Percentiles rank a stretch among this genome's conserved stretches.
Conservation (phyloP, 2,888 invertebrate genomes). For the Bursaphelenchus okinawaensis region DNA sequence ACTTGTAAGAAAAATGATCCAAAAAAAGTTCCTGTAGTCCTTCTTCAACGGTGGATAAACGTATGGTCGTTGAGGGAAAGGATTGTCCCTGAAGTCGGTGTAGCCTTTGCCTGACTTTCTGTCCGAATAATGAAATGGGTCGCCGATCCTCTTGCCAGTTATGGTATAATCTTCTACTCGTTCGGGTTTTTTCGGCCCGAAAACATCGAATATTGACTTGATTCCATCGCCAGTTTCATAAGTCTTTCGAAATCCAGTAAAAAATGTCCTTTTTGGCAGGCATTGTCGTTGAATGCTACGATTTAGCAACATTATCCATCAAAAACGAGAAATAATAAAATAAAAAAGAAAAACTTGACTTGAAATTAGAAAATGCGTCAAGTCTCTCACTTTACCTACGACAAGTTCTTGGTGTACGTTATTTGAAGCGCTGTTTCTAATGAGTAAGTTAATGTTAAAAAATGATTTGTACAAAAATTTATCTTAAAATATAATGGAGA, state of each 20-base stretch:
- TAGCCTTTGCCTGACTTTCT: conserved; percentile 7
- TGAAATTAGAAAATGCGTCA: no score
- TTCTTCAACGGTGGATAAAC: neutral
- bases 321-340: neutral
- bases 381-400: no score
- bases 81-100: conserved; percentile 3
- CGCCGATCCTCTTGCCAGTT: neutral
- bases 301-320: neutral
- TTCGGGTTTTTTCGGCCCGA: neutral
- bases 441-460: no score
- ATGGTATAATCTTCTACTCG: neutral
- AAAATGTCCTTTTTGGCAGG: neutral
- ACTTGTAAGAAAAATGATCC: neutral
- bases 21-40: neutral
- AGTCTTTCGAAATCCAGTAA: neutral
- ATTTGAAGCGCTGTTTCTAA: no score
- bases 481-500: no score
- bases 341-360: no score
- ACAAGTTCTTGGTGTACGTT: no score
- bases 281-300: neutral
- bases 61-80: neutral
- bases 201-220: neutral
- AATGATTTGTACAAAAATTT: no score
- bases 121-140: conserved; percentile 4
- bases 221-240: neutral